Evolutionary conservation across 2,888 invertebrate genomes (phyloP).

Genomic region (Anthrax anthrax): DNA sequence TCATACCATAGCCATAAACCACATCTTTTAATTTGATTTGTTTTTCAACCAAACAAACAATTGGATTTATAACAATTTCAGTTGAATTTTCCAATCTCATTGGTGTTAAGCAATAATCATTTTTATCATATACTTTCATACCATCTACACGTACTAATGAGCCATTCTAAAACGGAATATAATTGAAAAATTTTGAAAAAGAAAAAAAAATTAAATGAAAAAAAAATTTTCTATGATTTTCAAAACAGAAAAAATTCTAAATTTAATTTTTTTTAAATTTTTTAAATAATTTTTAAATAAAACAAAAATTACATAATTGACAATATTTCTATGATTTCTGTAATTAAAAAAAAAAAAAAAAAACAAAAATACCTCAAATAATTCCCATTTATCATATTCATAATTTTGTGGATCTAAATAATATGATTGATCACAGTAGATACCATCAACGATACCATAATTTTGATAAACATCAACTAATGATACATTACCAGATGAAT

Average conservation of each 20-base stretch:
- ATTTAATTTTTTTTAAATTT: too few relatives aligned
- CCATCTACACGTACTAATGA: neutral
- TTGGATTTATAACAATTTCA: slow-evolving; percentile 1
- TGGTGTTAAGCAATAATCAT: slow-evolving; percentile 6
- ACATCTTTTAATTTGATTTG: neutral
- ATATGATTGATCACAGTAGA: slow-evolving; percentile 12
- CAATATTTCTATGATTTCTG: too few relatives aligned
- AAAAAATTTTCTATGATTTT: too few relatives aligned
- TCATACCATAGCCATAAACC: slow-evolving; percentile 2
- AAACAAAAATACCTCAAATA: slow-evolving; percentile 5
- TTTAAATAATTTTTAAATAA: too few relatives aligned
- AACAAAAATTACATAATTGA: too few relatives aligned
- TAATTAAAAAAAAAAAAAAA: too few relatives aligned
- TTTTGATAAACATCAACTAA: slow-evolving; percentile 1
- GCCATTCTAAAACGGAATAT: slow-evolving; percentile 7
- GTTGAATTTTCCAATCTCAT: slow-evolving; percentile 2
- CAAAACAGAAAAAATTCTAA: too few relatives aligned
- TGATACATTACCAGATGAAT: neutral
- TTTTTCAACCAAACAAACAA: slow-evolving; percentile 1
- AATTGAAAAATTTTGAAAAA: too few relatives aligned
- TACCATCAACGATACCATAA: slow-evolving; percentile 11
- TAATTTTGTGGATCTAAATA: slow-evolving; percentile 10
- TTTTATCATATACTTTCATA: neutral
- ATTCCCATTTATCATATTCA: slow-evolving; percentile 7
- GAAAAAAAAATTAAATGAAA: too few relatives aligned